Evolutionary conservation across 2,113 vertebrate genomes (phyloP).

Genomic region (Zootoca vivipara): DNA sequence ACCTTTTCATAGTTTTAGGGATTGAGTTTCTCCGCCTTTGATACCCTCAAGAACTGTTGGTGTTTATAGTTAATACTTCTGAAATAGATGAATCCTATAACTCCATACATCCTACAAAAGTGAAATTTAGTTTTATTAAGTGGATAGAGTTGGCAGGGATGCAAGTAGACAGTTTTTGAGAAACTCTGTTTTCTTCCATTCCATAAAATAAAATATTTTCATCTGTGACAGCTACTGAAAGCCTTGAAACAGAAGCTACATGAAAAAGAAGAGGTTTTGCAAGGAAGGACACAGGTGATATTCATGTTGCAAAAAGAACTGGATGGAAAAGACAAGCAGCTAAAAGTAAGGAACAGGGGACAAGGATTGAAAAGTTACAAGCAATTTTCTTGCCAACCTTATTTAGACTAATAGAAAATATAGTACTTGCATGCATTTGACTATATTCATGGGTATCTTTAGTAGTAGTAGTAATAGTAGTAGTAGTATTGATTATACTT

Average conservation of each 20-base stretch:
- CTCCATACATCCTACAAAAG: background rate
- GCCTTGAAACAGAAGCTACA: conserved; percentile 91
- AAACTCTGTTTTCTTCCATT: background rate
- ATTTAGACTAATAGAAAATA: background rate
- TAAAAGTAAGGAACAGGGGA: conserved; percentile 71
- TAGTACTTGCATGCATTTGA: background rate
- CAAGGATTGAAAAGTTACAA: background rate
- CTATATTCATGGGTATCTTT: background rate
- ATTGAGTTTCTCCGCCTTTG: background rate
- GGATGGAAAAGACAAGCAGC: conserved; percentile 82
- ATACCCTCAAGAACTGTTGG: background rate
- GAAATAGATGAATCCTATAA: background rate
- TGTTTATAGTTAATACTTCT: background rate
- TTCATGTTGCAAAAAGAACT: conserved; percentile 88
- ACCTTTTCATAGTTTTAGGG: background rate
- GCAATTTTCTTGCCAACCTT: background rate
- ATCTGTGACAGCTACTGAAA: conserved; percentile 75
- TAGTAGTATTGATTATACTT: no score
- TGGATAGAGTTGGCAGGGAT: background rate
- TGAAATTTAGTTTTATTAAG: background rate
- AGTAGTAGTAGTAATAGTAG: background rate
- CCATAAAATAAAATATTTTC: background rate
- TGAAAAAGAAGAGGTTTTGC: conserved; percentile 90
- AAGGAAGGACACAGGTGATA: conserved; percentile 89
- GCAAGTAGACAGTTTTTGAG: background rate